phyloP scores from a whole-genome alignment of 2,113 vertebrate species.

The Jacana jacana region DNA sequence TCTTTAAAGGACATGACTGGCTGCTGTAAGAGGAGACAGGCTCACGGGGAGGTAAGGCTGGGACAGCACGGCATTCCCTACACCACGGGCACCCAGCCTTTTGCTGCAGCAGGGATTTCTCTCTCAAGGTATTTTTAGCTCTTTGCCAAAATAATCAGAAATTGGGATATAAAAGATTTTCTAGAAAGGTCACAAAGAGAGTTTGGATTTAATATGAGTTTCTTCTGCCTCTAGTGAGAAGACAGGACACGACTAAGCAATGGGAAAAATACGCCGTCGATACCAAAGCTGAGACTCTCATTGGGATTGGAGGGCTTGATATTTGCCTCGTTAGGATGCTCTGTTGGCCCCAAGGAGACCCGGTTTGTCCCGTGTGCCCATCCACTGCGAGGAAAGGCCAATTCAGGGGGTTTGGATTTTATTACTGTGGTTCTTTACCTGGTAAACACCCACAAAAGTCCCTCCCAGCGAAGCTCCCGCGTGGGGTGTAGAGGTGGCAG shows the following conservation, averaged over 20 bases:
- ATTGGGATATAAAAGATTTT: background rate
- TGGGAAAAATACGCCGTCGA: fast-evolving
- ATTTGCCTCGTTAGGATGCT: background rate
- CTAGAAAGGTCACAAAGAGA: background rate
- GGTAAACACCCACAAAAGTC: background rate
- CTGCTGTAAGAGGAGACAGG: background rate
- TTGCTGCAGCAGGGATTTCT: background rate
- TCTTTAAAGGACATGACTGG: background rate
- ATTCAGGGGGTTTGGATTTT: background rate
- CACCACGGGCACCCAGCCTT: background rate
- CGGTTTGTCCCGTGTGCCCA: background rate
- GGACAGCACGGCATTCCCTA: background rate
- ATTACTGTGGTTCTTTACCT: background rate
- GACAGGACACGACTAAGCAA: background rate
- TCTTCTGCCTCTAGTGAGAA: background rate
- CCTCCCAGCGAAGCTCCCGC: background rate
- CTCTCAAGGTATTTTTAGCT: background rate
- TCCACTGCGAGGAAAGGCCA: constrained; percentile 21
- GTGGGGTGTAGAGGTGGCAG: background rate
- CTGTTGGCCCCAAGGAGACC: background rate
- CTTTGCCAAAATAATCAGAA: background rate
- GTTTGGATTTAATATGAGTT: background rate
- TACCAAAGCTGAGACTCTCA: background rate
- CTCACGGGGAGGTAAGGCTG: background rate
- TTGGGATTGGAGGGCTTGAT: background rate